Percentiles rank a stretch among this genome's conserved stretches.
Conservation (phyloP, 2,113 vertebrate genomes). For the Columbina picui region DNA sequence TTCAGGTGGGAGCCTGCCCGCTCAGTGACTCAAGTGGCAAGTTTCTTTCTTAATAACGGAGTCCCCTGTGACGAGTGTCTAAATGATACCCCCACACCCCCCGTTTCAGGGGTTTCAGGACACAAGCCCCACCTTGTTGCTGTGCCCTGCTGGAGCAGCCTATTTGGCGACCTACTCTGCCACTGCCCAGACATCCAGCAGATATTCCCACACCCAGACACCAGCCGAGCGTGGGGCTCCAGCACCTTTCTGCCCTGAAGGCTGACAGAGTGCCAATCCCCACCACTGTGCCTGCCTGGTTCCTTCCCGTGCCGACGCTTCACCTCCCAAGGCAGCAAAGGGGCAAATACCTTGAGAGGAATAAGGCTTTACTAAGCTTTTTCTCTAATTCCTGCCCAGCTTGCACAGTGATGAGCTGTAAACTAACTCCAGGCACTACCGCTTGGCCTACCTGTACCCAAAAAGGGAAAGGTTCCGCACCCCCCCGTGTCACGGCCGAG, state of each 20-base stretch:
- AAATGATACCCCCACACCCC: not conserved
- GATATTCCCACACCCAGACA: not conserved
- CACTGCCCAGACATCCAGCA: not conserved
- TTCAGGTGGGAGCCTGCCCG: not conserved
- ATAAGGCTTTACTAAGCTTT: not conserved
- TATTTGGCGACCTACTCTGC: rapidly evolving
- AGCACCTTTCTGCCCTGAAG: not conserved
- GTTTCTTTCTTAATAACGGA: not conserved
- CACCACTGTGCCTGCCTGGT: rapidly evolving
- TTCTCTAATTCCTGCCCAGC: not conserved
- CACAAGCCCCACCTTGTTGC: not conserved
- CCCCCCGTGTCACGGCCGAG: not conserved
- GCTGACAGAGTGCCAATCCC: not conserved
- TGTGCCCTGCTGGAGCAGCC: not conserved
- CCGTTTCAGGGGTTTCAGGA: not conserved
- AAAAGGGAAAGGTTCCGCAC: not conserved
- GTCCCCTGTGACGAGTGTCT: not conserved
- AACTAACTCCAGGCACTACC: not conserved
- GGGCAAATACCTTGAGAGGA: not conserved
- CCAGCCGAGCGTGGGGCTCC: rapidly evolving
- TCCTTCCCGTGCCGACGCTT: not conserved
- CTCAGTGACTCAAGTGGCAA: not conserved
- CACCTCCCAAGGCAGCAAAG: not conserved
- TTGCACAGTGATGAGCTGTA: not conserved
- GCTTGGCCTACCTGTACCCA: not conserved